These are phyloP conservation scores for Malurus leucopterus DNA, from an alignment of 2,797 vertebrate genomes.

Conservation along the genomic window DNA sequence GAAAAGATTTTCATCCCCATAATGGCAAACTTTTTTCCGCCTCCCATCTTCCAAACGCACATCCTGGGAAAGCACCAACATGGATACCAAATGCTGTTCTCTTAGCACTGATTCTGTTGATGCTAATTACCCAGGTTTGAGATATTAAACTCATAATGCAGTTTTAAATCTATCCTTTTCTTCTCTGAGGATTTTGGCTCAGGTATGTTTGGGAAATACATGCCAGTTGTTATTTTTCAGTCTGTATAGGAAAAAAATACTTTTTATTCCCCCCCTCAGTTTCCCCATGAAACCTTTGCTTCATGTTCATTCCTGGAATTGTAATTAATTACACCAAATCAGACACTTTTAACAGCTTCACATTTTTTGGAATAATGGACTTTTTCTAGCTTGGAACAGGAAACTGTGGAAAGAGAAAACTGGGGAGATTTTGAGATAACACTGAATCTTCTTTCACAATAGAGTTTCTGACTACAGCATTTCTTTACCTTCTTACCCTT, in stretches of 20 bases:
- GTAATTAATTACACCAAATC: not conserved
- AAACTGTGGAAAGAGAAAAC: not conserved
- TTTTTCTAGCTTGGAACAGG: not conserved
- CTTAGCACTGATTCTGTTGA: not conserved
- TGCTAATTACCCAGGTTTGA: not conserved
- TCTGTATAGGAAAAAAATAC: not conserved
- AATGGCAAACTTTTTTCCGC: not conserved
- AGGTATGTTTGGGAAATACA: not conserved
- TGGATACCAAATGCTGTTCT: not conserved
- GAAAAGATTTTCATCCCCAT: not conserved
- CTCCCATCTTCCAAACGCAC: not conserved
- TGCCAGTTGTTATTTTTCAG: not conserved
- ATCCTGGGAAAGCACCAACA: rapidly evolving
- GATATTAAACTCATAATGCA: not conserved
- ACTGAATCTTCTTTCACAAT: not conserved
- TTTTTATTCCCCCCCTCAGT: not conserved
- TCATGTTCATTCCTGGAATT: not conserved
- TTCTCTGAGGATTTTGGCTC: not conserved
- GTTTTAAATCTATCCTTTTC: not conserved
- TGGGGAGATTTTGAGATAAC: not conserved
- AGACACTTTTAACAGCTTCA: not conserved
- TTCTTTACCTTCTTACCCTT: not conserved
- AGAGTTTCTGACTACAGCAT: not conserved
- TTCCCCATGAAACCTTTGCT: not conserved
- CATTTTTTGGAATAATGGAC: not conserved